phyloP scores from a whole-genome alignment of 2,113 vertebrate genomes.

The Embiotoca jacksoni region DNA sequence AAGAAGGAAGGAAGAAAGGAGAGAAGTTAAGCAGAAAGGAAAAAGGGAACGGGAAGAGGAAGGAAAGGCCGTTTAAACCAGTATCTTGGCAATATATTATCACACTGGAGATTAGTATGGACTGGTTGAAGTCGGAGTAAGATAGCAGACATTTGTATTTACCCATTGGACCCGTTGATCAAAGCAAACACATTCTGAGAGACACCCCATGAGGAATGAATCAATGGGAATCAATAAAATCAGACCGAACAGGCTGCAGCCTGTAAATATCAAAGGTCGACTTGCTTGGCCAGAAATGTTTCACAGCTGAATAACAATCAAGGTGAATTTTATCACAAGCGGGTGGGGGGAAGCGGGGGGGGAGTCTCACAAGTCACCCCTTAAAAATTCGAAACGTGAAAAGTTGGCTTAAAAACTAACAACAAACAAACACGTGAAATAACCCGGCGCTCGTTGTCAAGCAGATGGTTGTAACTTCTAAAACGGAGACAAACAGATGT shows the following conservation, averaged over 20 bases:
- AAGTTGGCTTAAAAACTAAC: neutral
- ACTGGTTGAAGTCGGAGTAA: conserved; percentile 22
- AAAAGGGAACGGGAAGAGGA: neutral
- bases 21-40: neutral
- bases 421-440: neutral
- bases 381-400: neutral
- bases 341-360: neutral
- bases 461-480: neutral
- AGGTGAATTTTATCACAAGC: neutral
- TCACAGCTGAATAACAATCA: conserved; percentile 19
- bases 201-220: conserved; percentile 41
- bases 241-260: conserved; percentile 40
- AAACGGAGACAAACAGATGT: neutral
- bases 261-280: conserved; percentile 60
- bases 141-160: conserved; percentile 61
- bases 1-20: no score
- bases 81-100: conserved; percentile 49
- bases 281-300: neutral
- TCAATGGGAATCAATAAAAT: conserved; percentile 68
- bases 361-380: neutral
- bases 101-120: conserved; percentile 59
- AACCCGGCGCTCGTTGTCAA: neutral
- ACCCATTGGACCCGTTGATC: conserved; percentile 63
- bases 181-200: conserved; percentile 55
- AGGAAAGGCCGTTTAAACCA: conserved; percentile 1